These are phyloP conservation scores for Lydus trimaculatus DNA, from an alignment of 2,888 invertebrate species.

Conservation along the genomic window DNA sequence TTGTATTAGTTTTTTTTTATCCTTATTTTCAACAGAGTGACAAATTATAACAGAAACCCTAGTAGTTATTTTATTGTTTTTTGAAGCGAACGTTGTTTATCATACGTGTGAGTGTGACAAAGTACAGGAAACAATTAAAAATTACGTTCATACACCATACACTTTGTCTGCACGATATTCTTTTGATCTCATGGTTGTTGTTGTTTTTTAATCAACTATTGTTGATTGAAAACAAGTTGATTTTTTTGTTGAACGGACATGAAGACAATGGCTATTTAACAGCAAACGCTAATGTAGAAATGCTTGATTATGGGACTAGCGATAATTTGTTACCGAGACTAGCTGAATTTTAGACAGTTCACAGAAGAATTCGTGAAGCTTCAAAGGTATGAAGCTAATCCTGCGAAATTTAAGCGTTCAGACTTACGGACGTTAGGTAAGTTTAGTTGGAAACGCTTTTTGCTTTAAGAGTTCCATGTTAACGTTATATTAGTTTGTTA, in stretches of 20 bases:
- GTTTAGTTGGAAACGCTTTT: too few species aligned
- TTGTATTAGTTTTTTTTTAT: neutral
- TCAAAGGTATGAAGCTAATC: too few species aligned
- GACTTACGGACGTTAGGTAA: too few species aligned
- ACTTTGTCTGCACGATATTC: neutral
- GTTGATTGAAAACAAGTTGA: neutral
- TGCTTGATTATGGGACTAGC: too few species aligned
- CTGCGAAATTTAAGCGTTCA: too few species aligned
- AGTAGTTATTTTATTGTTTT: neutral
- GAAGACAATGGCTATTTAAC: too few species aligned
- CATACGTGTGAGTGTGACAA: neutral
- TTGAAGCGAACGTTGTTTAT: neutral
- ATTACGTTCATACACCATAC: neutral
- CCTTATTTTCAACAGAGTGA: neutral
- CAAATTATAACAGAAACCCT: neutral
- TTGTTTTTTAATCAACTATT: neutral
- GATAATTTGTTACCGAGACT: too few species aligned
- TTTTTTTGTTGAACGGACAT: neutral
- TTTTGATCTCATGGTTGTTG: neutral
- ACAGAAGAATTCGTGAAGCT: too few species aligned
- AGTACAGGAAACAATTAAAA: slow-evolving; percentile 4
- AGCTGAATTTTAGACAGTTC: too few species aligned
- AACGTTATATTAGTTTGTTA: too few species aligned
- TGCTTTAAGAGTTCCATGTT: too few species aligned
- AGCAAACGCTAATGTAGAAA: too few species aligned